Percentiles rank a stretch among this genome's conserved stretches.
phyloP scores from a whole-genome alignment of 2,888 invertebrate species.

The Graphium colonna region DNA sequence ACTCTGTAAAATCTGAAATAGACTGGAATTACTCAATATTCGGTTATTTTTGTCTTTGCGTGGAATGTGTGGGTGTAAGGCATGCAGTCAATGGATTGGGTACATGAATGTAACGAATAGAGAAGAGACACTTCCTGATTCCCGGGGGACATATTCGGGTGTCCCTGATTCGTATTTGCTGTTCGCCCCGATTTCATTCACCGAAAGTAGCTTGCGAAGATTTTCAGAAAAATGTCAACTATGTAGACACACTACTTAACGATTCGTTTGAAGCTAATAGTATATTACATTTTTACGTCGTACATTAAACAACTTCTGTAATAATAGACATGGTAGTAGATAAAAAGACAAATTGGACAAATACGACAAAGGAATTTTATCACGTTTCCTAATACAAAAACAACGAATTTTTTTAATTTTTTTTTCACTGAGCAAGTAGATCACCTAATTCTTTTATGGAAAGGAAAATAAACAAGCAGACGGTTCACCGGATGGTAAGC shows the following conservation, averaged over 20 bases:
- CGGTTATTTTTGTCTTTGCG: background rate
- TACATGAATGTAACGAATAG: constrained; percentile 8
- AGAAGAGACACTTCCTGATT: constrained; percentile 7
- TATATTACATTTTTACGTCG: no score
- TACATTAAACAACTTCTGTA: no score
- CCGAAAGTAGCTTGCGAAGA: constrained; percentile 10
- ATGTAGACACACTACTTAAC: background rate
- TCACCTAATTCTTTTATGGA: no score
- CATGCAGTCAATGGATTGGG: background rate
- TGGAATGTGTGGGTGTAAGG: background rate
- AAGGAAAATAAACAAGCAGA: no score
- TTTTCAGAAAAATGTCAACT: constrained; percentile 7
- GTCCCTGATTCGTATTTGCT: constrained; percentile 23
- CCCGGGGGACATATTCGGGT: constrained; percentile 15
- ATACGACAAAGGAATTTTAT: no score
- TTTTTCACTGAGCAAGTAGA: no score
- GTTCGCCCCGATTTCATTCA: constrained; percentile 20
- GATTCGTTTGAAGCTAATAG: no score
- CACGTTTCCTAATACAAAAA: no score
- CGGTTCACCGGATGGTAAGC: no score
- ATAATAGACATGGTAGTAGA: no score
- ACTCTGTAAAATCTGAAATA: background rate
- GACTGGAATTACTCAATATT: background rate
- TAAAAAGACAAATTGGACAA: no score
- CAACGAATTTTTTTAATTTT: no score